Conservation (phyloP, 2,888 invertebrate genomes). For the Pseudococcus jackbeardsleyi region DNA sequence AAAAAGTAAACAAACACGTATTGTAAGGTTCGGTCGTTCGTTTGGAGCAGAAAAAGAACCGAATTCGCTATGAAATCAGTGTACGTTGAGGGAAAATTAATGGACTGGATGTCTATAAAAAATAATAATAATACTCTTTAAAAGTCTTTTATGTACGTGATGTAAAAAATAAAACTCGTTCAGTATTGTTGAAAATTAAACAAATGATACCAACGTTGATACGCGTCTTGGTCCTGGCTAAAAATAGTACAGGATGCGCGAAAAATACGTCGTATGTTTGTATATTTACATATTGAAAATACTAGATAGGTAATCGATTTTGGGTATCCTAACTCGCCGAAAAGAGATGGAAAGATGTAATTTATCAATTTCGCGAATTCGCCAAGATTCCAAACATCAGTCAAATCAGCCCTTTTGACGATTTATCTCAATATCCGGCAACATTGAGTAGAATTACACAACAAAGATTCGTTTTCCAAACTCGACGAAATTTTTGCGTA, state of each 20-base stretch:
- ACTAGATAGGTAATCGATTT: background rate
- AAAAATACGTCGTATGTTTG: background rate
- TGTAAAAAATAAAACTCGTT: background rate
- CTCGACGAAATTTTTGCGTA: no score
- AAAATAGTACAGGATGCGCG: background rate
- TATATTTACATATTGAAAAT: no score
- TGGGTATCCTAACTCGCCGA: background rate
- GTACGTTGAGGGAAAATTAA: background rate
- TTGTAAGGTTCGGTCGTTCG: background rate
- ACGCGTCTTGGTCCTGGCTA: background rate
- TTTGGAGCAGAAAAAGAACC: background rate
- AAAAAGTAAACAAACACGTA: conserved; percentile 10
- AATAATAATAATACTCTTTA: background rate
- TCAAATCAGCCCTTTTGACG: background rate
- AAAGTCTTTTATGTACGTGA: background rate
- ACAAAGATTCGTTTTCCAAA: background rate
- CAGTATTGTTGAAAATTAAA: conserved; percentile 19
- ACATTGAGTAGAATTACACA: background rate
- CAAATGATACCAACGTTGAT: conserved; percentile 12
- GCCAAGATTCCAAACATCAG: background rate
- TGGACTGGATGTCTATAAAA: background rate
- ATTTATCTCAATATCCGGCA: background rate
- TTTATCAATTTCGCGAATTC: background rate
- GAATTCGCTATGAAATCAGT: background rate
- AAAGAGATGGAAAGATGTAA: background rate